These are phyloP conservation scores for Corapipo altera DNA, from an alignment of 2,113 vertebrate genomes.

Conservation along the genomic window DNA sequence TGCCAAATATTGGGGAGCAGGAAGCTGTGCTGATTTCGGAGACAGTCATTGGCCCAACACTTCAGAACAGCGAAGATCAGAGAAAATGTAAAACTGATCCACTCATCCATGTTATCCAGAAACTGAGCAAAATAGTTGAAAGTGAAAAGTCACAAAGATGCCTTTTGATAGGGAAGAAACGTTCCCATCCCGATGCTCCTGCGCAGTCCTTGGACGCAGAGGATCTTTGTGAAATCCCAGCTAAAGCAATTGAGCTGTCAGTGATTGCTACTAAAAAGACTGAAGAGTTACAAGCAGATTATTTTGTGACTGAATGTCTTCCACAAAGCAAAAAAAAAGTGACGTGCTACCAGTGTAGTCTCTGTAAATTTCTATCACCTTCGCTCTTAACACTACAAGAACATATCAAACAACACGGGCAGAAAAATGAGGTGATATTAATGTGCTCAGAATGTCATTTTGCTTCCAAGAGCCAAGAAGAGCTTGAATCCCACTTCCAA, in stretches of 20 bases:
- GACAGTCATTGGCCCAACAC: conserved; percentile 62
- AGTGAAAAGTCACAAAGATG: conserved; percentile 85
- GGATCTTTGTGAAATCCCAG: conserved; percentile 63
- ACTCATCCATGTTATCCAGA: conserved; percentile 94
- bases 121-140: conserved; percentile 95
- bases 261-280: conserved; percentile 56
- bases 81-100: conserved; percentile 82
- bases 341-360: conserved; percentile 92
- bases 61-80: conserved; percentile 58
- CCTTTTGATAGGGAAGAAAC: conserved; percentile 83
- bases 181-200: conserved; percentile 66
- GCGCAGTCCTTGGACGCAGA: conserved; percentile 29
- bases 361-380: conserved; percentile 87
- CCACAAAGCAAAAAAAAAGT: conserved; percentile 72
- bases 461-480: conserved; percentile 85
- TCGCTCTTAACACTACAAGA: conserved; percentile 85
- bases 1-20: conserved; percentile 77
- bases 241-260: conserved; percentile 73
- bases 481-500: conserved; percentile 88
- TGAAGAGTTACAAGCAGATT: conserved; percentile 39
- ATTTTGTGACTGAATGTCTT: conserved; percentile 45
- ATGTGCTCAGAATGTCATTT: conserved; percentile 93
- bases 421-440: conserved; percentile 89
- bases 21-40: conserved; percentile 77
- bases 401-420: conserved; percentile 89